Evolutionary conservation across 2,797 vertebrate genomes (phyloP).

Genomic region (Gastrophryne carolinensis): DNA sequence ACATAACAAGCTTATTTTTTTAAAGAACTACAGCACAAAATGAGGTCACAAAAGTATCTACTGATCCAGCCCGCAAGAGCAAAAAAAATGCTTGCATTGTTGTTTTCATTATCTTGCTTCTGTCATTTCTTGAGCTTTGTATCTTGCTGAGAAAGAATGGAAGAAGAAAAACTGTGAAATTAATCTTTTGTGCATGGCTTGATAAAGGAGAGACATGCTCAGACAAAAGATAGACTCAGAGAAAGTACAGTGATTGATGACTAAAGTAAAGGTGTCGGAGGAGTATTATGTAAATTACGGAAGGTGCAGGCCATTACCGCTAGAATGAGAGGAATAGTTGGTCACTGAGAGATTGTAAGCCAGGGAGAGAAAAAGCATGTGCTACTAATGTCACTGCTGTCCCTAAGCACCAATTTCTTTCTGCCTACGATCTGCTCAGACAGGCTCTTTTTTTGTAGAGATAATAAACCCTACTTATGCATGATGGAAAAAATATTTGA

Average conservation of each 20-base stretch:
- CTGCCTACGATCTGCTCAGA: conserved; percentile 96
- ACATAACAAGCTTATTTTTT: conserved; percentile 65
- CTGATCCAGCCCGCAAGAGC: conserved; percentile 85
- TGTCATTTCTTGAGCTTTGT: conserved; percentile 97
- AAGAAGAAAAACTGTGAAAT: conserved; percentile 96
- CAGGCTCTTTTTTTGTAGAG: conserved; percentile 80
- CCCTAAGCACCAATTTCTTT: conserved; percentile 88
- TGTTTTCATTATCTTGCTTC: conserved; percentile 98
- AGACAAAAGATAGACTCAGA: conserved; percentile 98
- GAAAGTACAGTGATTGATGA: conserved; percentile 99
- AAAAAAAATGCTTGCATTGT: conserved; percentile 93
- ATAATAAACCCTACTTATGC: conserved; percentile 68
- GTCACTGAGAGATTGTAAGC: conserved; percentile 61
- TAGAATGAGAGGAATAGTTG: conserved; percentile 73
- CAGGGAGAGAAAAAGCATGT: conserved; percentile 75
- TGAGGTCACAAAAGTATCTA: conserved; percentile 82
- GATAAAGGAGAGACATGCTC: conserved; percentile 98
- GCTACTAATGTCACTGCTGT: conserved; percentile 80
- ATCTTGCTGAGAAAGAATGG: conserved; percentile 94
- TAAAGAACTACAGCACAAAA: conserved; percentile 80
- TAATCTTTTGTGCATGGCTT: conserved; percentile 99
- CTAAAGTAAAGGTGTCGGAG: conserved; percentile 99
- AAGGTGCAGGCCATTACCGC: conserved; percentile 94
- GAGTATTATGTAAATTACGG: conserved; percentile 99
- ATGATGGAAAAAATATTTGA: conserved; percentile 60